phyloP scores from a whole-genome alignment of 1,140 invertebrate genomes.

The Brachionus rotundiformis region DNA sequence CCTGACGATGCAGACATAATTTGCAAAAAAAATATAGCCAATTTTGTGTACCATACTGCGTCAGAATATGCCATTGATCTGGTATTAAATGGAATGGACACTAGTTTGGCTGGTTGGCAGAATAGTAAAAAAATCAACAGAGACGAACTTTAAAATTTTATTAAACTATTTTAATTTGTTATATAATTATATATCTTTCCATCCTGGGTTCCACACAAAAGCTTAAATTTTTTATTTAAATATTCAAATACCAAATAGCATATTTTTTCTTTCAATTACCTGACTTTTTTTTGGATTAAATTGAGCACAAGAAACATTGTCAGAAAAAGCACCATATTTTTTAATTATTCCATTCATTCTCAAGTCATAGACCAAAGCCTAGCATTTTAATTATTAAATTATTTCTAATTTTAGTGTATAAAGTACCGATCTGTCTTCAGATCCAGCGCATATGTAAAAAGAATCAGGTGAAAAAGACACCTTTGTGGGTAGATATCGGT shows the following conservation, averaged over 20 bases:
- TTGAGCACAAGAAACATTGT: slow-evolving; percentile 36
- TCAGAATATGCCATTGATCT: background rate
- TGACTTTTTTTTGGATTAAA: slow-evolving; percentile 47
- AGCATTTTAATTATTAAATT: background rate
- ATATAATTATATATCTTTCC: slow-evolving; percentile 34
- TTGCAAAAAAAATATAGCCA: background rate
- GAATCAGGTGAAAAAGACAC: slow-evolving; percentile 61
- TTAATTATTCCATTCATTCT: slow-evolving; percentile 44
- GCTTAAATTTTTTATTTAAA: background rate
- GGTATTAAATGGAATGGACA: background rate
- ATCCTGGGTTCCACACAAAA: slow-evolving; percentile 43
- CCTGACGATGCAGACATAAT: background rate
- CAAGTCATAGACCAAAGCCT: slow-evolving; percentile 45
- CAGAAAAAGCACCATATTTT: slow-evolving; percentile 33
- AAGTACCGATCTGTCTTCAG: slow-evolving; percentile 61
- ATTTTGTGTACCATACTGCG: background rate
- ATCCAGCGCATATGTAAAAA: slow-evolving; percentile 60
- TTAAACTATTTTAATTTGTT: background rate
- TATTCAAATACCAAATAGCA: background rate
- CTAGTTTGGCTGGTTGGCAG: background rate
- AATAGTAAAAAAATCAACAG: background rate
- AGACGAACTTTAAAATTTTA: slow-evolving; percentile 14
- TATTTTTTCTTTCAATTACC: background rate
- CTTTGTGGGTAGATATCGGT: slow-evolving; percentile 59
- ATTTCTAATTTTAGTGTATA: background rate